Percentiles rank a stretch among this genome's conserved stretches.
Conservation (phyloP, 2,113 vertebrate genomes). For the Patagioenas fasciata region DNA sequence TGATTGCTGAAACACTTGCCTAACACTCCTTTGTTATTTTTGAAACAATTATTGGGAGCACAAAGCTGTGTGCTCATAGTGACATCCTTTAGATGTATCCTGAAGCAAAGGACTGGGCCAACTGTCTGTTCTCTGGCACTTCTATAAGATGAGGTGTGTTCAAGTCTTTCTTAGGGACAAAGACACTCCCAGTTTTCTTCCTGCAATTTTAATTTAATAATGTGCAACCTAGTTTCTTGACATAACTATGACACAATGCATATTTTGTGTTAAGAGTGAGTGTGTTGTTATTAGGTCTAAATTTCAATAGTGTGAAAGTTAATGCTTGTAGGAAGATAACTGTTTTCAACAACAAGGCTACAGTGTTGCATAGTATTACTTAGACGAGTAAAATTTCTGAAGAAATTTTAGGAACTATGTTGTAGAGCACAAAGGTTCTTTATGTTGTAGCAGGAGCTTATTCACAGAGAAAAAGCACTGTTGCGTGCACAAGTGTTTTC, state of each 20-base stretch:
- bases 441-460: neutral
- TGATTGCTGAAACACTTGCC: neutral
- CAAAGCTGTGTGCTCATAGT: neutral
- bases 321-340: neutral
- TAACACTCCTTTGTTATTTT: neutral
- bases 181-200: neutral
- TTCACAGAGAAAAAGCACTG: neutral
- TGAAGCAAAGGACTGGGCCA: neutral
- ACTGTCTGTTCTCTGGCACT: neutral
- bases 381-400: neutral
- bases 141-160: neutral
- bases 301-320: neutral
- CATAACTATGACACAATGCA: neutral
- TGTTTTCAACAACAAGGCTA: neutral
- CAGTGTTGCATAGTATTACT: neutral
- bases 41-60: neutral
- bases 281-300: neutral
- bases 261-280: neutral
- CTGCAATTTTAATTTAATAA: neutral
- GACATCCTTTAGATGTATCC: neutral
- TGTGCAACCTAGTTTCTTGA: neutral
- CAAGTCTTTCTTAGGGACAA: neutral
- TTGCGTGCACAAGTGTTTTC: neutral
- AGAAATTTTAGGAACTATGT: neutral
- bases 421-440: neutral